phyloP scores from a whole-genome alignment of 2,797 vertebrate species.

The Coregonus sp. region DNA sequence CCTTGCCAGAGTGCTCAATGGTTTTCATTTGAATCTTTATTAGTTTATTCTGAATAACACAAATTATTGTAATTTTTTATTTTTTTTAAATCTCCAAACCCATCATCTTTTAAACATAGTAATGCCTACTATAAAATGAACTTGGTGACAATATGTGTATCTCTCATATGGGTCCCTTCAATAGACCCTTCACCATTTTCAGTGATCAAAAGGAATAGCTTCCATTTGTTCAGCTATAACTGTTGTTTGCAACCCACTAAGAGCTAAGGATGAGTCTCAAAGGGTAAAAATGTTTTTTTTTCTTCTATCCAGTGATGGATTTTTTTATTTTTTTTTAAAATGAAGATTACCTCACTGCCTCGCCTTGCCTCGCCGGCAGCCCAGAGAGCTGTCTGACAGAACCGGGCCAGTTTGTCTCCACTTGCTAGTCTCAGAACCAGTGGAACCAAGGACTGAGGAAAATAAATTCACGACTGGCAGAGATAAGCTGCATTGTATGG shows the following conservation, averaged over 20 bases:
- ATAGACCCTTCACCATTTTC: background rate
- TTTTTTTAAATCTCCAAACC: too few relatives aligned
- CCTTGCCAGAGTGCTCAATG: too few relatives aligned
- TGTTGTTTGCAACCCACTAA: background rate
- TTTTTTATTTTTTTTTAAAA: conserved; percentile 18
- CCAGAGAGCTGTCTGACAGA: conserved; percentile 44
- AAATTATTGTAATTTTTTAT: too few relatives aligned
- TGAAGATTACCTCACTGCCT: conserved; percentile 50
- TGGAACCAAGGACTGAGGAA: conserved; percentile 47
- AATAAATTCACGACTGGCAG: conserved; percentile 58
- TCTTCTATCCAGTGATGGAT: conserved; percentile 15
- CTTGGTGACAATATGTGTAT: background rate
- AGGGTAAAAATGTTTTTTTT: background rate
- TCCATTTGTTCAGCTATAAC: too few relatives aligned
- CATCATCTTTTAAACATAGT: too few relatives aligned
- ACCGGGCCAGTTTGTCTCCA: conserved; percentile 52
- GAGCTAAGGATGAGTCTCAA: background rate
- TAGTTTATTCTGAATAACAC: too few relatives aligned
- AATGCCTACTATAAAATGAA: background rate
- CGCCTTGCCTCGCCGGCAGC: conserved; percentile 21
- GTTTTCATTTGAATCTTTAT: too few relatives aligned
- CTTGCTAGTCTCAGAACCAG: conserved; percentile 35
- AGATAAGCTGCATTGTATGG: conserved; percentile 58
- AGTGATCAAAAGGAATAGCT: background rate
- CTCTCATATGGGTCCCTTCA: background rate